Base-by-base conservation (phyloP, 2,797 vertebrate species). In the Holocentrus rufus region DNA sequence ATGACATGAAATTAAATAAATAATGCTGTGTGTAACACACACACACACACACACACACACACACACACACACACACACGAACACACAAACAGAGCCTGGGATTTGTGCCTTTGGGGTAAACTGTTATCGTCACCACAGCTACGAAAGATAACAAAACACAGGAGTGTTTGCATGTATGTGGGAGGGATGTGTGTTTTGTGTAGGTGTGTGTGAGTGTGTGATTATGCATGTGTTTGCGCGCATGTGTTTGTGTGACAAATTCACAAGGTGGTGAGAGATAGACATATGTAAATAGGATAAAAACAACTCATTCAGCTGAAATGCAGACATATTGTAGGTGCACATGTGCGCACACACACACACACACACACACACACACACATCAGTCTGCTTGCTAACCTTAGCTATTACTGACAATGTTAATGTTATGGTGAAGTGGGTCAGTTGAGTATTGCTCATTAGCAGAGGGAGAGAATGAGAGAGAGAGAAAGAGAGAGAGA, bases 151-250 rank as follows among this genome's bases (percentile, higher is more conserved):
- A 47, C 44, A 47, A 3, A 17, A 17, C 44, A 47, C 15, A 47
- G 44, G 15, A 17, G 14, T 47, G 44, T 47, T 47, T 47, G 44
- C 44, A 47, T 47, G 44, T 15, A 47, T 20, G 49, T 52, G 50
- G 50, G 50, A 7, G 50, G 50, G 50, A 20, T 52, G 49, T 52
- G 49, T 52, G 49, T 52, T 52, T 20, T 52, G 49, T 52, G 20
- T 7, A 22, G 20, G 25, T 50, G 44, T 31, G 42, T 47, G 44
- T 58, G 58, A 42, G n/a, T 39, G 18, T n/a, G 30, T 36, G 55
- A 39, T 1, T 59, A 34, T 59, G 11, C 20, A 18, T 42, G 57
- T 39, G 34, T 27, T 18, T 2, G 53, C 3, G 53, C 30, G 53
- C 11, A 23, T 55, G 23, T 10, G 8, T 34, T 10, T 34, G 30